Percentiles rank a stretch among this genome's conserved stretches.
Conservation (phyloP, 2,888 invertebrate genomes). For the Sminthurides aquaticus region DNA sequence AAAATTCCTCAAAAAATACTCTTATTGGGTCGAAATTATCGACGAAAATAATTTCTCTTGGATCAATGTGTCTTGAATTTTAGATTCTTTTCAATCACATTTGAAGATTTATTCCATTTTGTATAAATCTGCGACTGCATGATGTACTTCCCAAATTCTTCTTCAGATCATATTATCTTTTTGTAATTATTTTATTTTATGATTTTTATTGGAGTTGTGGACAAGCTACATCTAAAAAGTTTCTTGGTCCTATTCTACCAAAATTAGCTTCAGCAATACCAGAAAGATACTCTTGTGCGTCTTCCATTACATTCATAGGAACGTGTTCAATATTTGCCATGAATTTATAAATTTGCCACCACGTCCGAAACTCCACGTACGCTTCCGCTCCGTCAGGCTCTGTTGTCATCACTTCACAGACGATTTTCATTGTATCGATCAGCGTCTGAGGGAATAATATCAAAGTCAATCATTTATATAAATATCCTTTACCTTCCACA, state of each 20-base stretch:
- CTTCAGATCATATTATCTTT: not conserved
- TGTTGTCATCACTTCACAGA: constrained; percentile 41
- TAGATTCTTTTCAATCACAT: too few species aligned
- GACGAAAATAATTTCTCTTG: too few species aligned
- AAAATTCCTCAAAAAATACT: too few species aligned
- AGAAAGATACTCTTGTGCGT: constrained; percentile 31
- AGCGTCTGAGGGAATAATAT: constrained; percentile 36
- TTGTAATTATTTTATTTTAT: too few species aligned
- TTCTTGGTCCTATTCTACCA: constrained; percentile 28
- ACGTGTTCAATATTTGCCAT: constrained; percentile 25
- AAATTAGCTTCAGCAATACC: constrained; percentile 28
- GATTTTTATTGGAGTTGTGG: constrained; percentile 37
- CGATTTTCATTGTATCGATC: constrained; percentile 37
- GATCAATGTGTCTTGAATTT: too few species aligned
- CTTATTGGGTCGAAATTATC: too few species aligned
- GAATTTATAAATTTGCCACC: constrained; percentile 35
- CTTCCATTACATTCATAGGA: constrained; percentile 24
- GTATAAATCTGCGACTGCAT: too few species aligned
- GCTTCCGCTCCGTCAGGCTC: constrained; percentile 40
- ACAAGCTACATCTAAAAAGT: constrained; percentile 35
- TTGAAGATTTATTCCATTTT: too few species aligned
- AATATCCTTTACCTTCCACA: not conserved
- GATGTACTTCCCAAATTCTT: too few species aligned
- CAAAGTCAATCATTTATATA: not conserved
- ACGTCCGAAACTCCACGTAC: constrained; percentile 34